Conservation (phyloP, 2,113 vertebrate species). For the Neolamprologus modestus region DNA sequence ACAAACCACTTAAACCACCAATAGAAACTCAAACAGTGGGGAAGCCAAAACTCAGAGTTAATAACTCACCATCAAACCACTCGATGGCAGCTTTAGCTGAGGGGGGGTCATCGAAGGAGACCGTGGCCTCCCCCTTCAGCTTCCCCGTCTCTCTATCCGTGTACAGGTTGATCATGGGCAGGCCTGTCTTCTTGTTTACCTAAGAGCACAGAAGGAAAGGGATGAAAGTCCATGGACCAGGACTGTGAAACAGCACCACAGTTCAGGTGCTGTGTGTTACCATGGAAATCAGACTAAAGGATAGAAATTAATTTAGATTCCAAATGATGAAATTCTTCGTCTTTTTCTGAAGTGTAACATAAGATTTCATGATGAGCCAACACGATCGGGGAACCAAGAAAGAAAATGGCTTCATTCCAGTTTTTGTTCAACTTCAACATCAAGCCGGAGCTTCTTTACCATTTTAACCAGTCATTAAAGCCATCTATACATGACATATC, state of each 20-base stretch:
- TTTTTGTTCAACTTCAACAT: neutral
- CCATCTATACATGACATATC: neutral
- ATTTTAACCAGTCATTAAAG: neutral
- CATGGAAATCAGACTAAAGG: neutral
- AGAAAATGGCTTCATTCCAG: neutral
- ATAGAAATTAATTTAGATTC: neutral
- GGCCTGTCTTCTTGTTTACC: slow-evolving; percentile 88
- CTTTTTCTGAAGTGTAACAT: neutral
- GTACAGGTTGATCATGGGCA: slow-evolving; percentile 93
- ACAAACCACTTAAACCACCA: neutral
- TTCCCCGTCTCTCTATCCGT: slow-evolving; percentile 87
- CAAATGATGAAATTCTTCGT: neutral
- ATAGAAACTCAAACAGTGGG: neutral
- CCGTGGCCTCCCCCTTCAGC: slow-evolving; percentile 87
- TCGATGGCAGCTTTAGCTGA: slow-evolving; percentile 89
- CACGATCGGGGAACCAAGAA: neutral
- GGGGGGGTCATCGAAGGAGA: slow-evolving; percentile 88
- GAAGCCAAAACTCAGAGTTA: neutral
- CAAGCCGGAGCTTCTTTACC: neutral
- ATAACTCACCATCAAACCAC: slow-evolving; percentile 83
- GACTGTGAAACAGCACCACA: fast-evolving
- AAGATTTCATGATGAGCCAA: neutral
- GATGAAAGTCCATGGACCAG: neutral
- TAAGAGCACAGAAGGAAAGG: neutral
- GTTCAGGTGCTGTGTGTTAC: neutral